Conservation (phyloP, 2,797 vertebrate genomes). For the Halcyon smyrnensis region DNA sequence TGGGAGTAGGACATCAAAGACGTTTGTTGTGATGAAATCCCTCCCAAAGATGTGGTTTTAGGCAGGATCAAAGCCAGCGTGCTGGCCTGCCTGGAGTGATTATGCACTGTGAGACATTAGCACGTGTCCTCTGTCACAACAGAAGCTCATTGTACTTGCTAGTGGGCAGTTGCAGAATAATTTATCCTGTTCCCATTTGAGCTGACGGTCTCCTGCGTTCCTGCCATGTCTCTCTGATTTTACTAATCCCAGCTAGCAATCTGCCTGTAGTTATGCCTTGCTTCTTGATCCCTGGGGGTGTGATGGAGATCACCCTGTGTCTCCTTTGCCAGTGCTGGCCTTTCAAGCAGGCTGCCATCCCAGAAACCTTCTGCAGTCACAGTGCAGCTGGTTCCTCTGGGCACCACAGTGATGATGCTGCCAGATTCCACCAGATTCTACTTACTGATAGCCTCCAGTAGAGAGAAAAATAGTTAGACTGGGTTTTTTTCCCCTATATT, state of each 20-base stretch:
- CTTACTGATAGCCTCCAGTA: neutral
- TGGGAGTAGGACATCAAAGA: conserved; percentile 5
- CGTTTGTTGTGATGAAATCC: neutral
- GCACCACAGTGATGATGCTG: neutral
- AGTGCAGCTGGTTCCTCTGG: neutral
- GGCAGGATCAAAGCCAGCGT: conserved; percentile 12
- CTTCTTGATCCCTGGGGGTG: neutral
- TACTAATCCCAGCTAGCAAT: neutral
- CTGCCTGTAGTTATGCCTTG: neutral
- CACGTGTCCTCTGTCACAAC: neutral
- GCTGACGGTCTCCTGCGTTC: neutral
- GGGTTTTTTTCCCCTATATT: neutral
- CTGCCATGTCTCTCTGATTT: neutral
- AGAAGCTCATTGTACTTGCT: neutral
- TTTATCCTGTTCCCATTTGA: neutral
- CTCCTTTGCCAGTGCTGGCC: neutral
- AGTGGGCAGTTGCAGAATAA: neutral
- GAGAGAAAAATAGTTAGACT: neutral
- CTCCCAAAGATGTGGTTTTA: neutral
- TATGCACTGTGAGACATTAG: neutral
- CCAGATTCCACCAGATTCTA: neutral
- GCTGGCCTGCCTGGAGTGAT: neutral
- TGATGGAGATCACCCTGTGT: neutral
- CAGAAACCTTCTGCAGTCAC: neutral
- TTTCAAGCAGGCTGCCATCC: neutral